Conservation (phyloP, 2,797 vertebrate genomes). For the Pseudochromis fuscus region DNA sequence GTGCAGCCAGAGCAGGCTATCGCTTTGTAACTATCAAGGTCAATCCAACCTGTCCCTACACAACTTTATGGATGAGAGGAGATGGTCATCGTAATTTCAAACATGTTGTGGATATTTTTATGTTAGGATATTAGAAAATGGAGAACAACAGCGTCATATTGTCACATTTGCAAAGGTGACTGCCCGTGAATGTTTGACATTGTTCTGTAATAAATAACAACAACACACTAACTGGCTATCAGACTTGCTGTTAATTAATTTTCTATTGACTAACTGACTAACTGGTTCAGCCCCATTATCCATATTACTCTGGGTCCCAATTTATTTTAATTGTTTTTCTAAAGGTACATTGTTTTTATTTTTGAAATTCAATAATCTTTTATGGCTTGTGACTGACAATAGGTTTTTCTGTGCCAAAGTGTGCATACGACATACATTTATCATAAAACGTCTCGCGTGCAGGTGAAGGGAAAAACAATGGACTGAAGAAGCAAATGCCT, state of each 20-base stretch:
- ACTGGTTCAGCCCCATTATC: not conserved
- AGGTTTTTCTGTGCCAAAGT: not conserved
- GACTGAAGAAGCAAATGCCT: not conserved
- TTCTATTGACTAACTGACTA: not conserved
- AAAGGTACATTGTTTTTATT: not conserved
- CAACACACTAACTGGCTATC: not conserved
- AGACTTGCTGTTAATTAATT: not conserved
- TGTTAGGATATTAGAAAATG: not conserved
- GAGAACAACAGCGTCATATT: not conserved
- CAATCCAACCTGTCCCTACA: constrained; percentile 24
- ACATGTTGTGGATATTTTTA: not conserved
- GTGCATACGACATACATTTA: not conserved
- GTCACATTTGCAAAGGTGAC: not conserved
- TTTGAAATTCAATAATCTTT: not conserved
- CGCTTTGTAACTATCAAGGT: constrained; percentile 56
- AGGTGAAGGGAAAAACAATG: constrained; percentile 13
- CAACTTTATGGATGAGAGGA: constrained; percentile 8
- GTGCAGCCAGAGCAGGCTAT: constrained; percentile 40
- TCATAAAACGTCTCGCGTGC: constrained; percentile 13
- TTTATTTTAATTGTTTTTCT: not conserved
- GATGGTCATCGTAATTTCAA: not conserved
- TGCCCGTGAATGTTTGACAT: not conserved
- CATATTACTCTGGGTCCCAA: not conserved
- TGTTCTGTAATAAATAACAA: not conserved
- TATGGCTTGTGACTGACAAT: not conserved